These are phyloP conservation scores for Cerastoderma edule DNA, from an alignment of 2,888 invertebrate species.

Conservation along the genomic window DNA sequence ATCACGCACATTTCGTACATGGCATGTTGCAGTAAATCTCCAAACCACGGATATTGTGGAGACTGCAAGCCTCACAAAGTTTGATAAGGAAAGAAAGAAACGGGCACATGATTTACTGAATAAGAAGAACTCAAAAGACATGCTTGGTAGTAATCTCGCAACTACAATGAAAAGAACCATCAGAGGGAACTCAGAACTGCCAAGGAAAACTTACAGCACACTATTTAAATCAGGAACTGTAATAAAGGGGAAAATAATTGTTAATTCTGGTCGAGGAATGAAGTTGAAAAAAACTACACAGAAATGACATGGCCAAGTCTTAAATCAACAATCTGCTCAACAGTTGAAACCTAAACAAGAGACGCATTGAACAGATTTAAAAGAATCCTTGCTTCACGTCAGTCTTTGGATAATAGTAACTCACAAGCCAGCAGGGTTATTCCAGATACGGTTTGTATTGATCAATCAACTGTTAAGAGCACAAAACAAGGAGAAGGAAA, in stretches of 20 bases:
- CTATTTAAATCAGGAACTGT: slow-evolving; percentile 20
- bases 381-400: too few relatives aligned
- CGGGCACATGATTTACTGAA: slow-evolving; percentile 42
- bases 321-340: too few relatives aligned
- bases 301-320: too few relatives aligned
- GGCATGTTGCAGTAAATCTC: too few relatives aligned
- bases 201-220: slow-evolving; percentile 29
- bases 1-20: too few relatives aligned
- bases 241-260: slow-evolving; percentile 1
- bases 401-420: too few relatives aligned
- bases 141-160: slow-evolving; percentile 7
- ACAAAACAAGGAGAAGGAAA: too few relatives aligned
- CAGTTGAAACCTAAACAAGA: neutral
- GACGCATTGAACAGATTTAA: too few relatives aligned
- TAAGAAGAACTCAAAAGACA: slow-evolving; percentile 35
- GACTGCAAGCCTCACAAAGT: slow-evolving; percentile 49
- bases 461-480: too few relatives aligned
- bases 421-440: too few relatives aligned
- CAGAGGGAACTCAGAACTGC: slow-evolving; percentile 14
- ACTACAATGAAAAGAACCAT: slow-evolving; percentile 36
- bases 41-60: slow-evolving; percentile 57
- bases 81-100: slow-evolving; percentile 55
- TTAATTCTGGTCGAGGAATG: neutral
- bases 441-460: too few relatives aligned
- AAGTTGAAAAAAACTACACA: neutral